Evolutionary conservation across 1,140 invertebrate species (phyloP), one percentile per base, ranked within the genome.

Genomic region (Hylaeus anthracinus): DNA sequence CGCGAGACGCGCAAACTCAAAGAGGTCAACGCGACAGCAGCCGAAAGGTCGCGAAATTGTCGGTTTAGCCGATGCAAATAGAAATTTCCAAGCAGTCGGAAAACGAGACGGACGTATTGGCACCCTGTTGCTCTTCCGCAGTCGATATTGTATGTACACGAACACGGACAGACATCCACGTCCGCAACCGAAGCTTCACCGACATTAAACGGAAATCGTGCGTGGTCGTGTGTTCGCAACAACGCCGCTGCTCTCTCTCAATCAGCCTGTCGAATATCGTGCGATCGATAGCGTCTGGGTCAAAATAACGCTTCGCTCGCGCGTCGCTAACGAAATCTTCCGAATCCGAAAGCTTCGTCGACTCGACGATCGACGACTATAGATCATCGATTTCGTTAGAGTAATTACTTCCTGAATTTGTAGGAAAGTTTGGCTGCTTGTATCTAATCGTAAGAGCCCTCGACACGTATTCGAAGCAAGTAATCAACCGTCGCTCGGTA

Each of bases 111-210:
- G 63, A 86, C 79, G 66, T 83, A 86, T 72, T 37, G 84, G 55
- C 85, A 86, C 53, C 85, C 85, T 86, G 85, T 86, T 86, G 85
- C 85, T 86, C 65, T 61, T 37, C 63, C 9, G 53, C 12, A 4
- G 26, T 60, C 60, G 69, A 65, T 56, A 51, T 43, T 9, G 51
- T 51, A 37, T 81, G 15, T 43, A 74, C 43, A 73, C 14, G 12
- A 10, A 79, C 39, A 56, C 1, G 12, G 45, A 48, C 26, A 26
- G 26, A 26, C 26, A 26, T 26, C 26, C 26, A 26, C 26, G 26
- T 26, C 26, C 26, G 26, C 26, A 26, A 26, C 26, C 26, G 26
- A 26, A 26, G 26, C 26, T 26, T 26, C 26, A 5, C n/a, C 56
- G 39, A n/a, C 41, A 39, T 15, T n/a, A 10, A 56, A 1, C 26